Evolutionary conservation across 2,888 invertebrate genomes (phyloP).

Genomic region (Chrysolina haemoptera): DNA sequence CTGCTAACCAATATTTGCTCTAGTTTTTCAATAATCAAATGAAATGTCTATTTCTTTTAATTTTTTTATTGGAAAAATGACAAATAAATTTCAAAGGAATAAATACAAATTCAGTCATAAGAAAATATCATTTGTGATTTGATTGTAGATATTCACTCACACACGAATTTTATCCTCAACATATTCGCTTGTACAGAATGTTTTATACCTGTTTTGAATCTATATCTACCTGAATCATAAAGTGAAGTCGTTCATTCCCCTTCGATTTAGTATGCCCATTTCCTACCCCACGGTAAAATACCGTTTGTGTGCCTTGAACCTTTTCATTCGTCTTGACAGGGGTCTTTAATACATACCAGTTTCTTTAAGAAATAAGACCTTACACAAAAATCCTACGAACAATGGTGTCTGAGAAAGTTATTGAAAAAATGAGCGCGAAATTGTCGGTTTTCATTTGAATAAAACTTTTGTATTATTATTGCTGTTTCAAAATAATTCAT

Average conservation of each 20-base stretch:
- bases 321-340: constrained; percentile 58
- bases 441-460: constrained; percentile 28
- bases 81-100: not conserved
- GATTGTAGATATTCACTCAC: constrained; percentile 23
- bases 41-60: not conserved
- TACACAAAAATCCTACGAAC: constrained; percentile 56
- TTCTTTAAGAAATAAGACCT: constrained; percentile 54
- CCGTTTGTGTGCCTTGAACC: constrained; percentile 58
- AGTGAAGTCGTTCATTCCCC: constrained; percentile 49
- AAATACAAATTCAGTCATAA: not conserved
- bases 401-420: constrained; percentile 61
- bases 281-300: constrained; percentile 59
- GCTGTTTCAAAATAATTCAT: constrained; percentile 41
- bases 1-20: too few species aligned
- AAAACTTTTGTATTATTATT: constrained; percentile 26
- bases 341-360: constrained; percentile 55
- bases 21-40: too few species aligned
- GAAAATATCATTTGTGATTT: not conserved
- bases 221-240: constrained; percentile 58
- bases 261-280: constrained; percentile 52
- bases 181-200: constrained; percentile 35
- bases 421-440: constrained; percentile 53
- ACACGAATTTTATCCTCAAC: constrained; percentile 13
- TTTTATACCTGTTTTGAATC: constrained; percentile 59
- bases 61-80: not conserved